A percentile compares a stretch with the other conserved stretches of the same genome.
phyloP scores from a whole-genome alignment of 2,113 vertebrate species.

The Zapus hudsonius region DNA sequence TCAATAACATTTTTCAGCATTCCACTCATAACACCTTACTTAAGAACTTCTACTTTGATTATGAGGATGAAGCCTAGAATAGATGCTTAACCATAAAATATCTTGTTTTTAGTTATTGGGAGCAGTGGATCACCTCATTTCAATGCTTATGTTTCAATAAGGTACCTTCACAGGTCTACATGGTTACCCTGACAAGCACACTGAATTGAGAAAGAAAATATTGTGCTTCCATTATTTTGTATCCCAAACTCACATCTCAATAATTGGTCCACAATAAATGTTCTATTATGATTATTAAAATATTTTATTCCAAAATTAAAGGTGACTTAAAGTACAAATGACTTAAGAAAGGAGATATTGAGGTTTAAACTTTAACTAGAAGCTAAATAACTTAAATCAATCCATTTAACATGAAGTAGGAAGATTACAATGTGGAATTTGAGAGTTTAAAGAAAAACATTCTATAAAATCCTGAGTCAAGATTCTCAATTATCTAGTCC shows the following conservation, averaged over 20 bases:
- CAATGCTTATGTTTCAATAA: background rate
- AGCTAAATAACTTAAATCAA: conserved; percentile 2
- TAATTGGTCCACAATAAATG: background rate
- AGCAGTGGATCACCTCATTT: background rate
- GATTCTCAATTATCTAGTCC: background rate
- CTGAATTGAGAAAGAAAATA: background rate
- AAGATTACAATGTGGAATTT: conserved; percentile 22
- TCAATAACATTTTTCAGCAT: background rate
- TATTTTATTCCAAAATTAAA: conserved; percentile 44
- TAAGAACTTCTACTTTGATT: conserved; percentile 31
- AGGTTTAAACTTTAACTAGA: conserved; percentile 34
- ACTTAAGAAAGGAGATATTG: conserved; percentile 13
- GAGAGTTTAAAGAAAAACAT: background rate
- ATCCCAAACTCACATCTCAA: background rate
- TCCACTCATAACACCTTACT: background rate
- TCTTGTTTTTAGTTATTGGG: background rate
- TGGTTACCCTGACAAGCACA: background rate
- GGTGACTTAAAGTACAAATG: conserved; percentile 36
- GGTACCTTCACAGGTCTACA: background rate
- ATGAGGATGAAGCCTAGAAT: background rate
- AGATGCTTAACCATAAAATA: background rate
- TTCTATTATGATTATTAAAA: conserved; percentile 42
- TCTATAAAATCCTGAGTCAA: background rate
- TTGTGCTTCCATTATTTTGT: background rate
- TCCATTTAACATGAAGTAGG: background rate